Percentiles rank a stretch among this genome's conserved stretches.
Conservation (phyloP, 2,113 vertebrate species). For the Microcebus lehilahytsara region DNA sequence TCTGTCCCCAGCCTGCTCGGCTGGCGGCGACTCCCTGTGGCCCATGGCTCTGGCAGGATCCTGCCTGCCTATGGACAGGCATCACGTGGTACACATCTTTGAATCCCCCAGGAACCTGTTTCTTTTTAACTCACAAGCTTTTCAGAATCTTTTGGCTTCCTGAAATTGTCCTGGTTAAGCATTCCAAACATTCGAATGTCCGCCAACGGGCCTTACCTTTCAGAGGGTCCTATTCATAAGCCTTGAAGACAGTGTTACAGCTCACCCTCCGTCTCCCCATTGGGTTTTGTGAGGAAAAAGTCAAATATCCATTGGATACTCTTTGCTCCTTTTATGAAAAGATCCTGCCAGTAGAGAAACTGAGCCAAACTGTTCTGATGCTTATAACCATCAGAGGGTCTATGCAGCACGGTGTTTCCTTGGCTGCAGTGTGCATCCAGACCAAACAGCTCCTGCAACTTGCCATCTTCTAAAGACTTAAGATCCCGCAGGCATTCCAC, state of each 20-base stretch:
- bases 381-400: not conserved
- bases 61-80: no score
- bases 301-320: not conserved
- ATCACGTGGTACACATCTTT: not conserved
- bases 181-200: fast-evolving
- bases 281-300: no score
- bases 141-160: not conserved
- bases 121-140: not conserved
- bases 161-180: not conserved
- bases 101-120: not conserved
- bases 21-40: not conserved
- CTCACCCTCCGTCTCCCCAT: not conserved
- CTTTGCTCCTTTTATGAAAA: not conserved
- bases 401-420: not conserved
- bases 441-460: not conserved
- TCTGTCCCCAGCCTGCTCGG: fast-evolving
- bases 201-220: not conserved
- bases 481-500: not conserved
- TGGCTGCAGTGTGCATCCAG: not conserved
- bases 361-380: not conserved
- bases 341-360: not conserved
- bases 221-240: not conserved
- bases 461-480: not conserved
- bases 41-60: no score
- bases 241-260: no score